Conservation (phyloP, 2,888 invertebrate genomes). For the Thymelicus sylvestris region DNA sequence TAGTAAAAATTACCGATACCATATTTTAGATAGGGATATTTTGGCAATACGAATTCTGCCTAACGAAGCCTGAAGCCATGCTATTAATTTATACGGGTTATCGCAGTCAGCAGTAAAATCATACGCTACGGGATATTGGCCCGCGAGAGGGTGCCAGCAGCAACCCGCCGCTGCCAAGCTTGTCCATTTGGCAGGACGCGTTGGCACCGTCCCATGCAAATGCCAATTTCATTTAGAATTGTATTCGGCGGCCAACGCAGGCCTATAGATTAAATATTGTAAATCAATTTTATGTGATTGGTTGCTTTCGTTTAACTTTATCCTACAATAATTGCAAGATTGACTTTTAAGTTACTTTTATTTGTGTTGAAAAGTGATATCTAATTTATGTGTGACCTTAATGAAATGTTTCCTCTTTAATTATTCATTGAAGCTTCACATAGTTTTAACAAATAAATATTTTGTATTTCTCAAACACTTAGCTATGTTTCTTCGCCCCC, state of each 20-base stretch:
- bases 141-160: conserved; percentile 4
- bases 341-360: too few relatives aligned
- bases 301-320: not conserved
- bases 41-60: conserved; percentile 6
- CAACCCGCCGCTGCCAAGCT: conserved; percentile 9
- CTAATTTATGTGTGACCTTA: too few relatives aligned
- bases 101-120: conserved; percentile 27
- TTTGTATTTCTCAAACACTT: too few relatives aligned
- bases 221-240: conserved; percentile 32
- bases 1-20: not conserved
- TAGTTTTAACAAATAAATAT: too few relatives aligned
- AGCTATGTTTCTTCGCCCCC: not conserved
- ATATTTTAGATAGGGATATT: conserved; percentile 3
- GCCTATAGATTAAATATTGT: conserved; percentile 25
- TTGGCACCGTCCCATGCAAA: conserved; percentile 20
- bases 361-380: too few relatives aligned
- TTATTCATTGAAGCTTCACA: too few relatives aligned
- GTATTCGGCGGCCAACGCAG: conserved; percentile 21
- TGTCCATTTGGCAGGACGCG: conserved; percentile 28
- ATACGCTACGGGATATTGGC: conserved; percentile 18
- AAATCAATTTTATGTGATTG: conserved; percentile 17
- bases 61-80: conserved; percentile 12
- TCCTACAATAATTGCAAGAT: too few relatives aligned
- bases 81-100: conserved; percentile 26
- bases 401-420: too few relatives aligned